A percentile compares a stretch with the other conserved stretches of the same genome.
Conservation (phyloP, 2,113 vertebrate species). For the Tragelaphus buxtoni region DNA sequence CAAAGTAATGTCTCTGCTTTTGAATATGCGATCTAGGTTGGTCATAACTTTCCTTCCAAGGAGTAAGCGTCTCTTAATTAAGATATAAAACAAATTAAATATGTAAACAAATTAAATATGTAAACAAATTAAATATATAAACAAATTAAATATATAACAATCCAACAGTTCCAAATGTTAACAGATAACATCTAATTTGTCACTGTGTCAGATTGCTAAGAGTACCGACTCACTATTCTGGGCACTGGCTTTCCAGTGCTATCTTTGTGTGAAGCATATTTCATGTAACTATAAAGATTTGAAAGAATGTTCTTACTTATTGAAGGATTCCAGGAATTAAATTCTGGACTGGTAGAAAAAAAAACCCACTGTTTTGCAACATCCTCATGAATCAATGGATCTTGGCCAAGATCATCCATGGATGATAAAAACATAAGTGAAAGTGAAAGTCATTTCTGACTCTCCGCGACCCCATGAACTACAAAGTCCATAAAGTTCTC, state of each 20-base stretch:
- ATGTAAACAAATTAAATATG: neutral
- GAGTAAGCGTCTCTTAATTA: too few species aligned
- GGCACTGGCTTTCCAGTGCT: neutral
- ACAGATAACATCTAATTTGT: neutral
- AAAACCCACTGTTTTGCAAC: neutral
- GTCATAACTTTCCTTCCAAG: too few species aligned
- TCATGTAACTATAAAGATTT: neutral
- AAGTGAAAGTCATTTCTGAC: too few species aligned
- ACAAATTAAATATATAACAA: neutral
- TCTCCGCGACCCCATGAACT: too few species aligned
- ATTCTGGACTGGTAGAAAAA: neutral
- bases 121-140: neutral
- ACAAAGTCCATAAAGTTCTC: too few species aligned
- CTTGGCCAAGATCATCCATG: neutral
- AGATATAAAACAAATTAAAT: too few species aligned
- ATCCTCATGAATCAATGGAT: neutral
- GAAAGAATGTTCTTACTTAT: neutral
- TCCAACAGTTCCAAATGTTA: neutral
- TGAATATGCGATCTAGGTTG: too few species aligned
- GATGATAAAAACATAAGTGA: neutral
- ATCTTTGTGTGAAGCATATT: neutral
- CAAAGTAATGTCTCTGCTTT: too few species aligned
- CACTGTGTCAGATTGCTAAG: too few species aligned
- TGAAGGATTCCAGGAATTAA: neutral
- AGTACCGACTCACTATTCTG: neutral